Evolutionary conservation across 2,113 vertebrate genomes (phyloP).

Genomic region (Colistium nudipinnis): DNA sequence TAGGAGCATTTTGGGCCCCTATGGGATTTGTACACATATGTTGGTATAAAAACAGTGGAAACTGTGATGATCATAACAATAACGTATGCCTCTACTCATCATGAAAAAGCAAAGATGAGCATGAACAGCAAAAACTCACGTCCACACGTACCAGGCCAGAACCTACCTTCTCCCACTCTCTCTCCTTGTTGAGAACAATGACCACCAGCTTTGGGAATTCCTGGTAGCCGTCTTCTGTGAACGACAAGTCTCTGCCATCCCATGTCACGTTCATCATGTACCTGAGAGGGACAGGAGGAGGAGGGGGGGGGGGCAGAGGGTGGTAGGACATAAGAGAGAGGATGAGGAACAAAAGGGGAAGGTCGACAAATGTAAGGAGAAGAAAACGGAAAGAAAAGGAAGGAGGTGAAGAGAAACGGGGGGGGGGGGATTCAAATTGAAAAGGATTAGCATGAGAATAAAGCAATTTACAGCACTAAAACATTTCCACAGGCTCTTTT

Average conservation of each 20-base stretch:
- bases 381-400: not conserved
- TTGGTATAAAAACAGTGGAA: too few relatives aligned
- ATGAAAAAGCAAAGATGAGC: too few relatives aligned
- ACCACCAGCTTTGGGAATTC: slow-evolving; percentile 94
- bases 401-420: slow-evolving; percentile 17
- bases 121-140: too few relatives aligned
- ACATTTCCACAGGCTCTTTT: slow-evolving; percentile 41
- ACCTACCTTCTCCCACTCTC: slow-evolving; percentile 98
- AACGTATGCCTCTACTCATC: too few relatives aligned
- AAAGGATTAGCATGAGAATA: slow-evolving; percentile 57
- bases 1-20: too few relatives aligned
- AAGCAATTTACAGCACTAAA: slow-evolving; percentile 25
- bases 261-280: slow-evolving; percentile 99
- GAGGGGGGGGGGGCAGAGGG: not conserved
- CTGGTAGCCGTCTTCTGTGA: slow-evolving; percentile 97
- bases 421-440: slow-evolving; percentile 39
- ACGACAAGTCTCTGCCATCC: slow-evolving; percentile 96
- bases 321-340: not conserved
- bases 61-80: too few relatives aligned
- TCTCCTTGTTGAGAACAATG: slow-evolving; percentile 94
- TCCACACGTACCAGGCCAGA: not conserved
- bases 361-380: not conserved
- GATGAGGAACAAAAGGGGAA: too few relatives aligned
- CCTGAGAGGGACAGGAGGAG: slow-evolving; percentile 75
- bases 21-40: too few relatives aligned